Evolutionary conservation across 2,888 invertebrate species (phyloP).

Genomic region (Ichneumoninae sp.): DNA sequence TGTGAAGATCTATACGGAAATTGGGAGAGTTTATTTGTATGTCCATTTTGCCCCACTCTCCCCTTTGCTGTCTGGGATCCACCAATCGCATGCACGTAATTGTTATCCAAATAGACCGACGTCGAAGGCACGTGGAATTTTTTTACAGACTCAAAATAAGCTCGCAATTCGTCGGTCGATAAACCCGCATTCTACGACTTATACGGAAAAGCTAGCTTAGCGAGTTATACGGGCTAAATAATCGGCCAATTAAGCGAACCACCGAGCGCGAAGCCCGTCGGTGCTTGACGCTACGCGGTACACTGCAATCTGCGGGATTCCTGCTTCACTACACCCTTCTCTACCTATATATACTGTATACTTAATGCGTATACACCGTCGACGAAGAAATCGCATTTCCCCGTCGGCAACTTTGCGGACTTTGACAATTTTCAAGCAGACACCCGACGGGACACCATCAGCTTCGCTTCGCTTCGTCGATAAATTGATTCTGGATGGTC

Average conservation of each 20-base stretch:
- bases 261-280: constrained; percentile 1
- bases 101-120: neutral
- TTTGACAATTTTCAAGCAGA: constrained; percentile 53
- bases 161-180: constrained; percentile 19
- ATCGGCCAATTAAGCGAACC: constrained; percentile 44
- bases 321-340: neutral
- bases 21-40: neutral
- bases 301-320: constrained; percentile 29
- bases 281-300: constrained; percentile 13
- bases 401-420: constrained; percentile 35
- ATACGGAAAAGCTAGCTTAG: constrained; percentile 10
- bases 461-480: constrained; percentile 43
- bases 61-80: neutral
- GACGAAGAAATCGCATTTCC: constrained; percentile 36
- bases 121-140: neutral
- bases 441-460: neutral
- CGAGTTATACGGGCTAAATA: constrained; percentile 23
- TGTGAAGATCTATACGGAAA: neutral
- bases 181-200: neutral
- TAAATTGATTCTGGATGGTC: constrained; percentile 56
- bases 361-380: neutral
- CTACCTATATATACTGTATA: neutral
- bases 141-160: neutral
- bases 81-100: neutral
- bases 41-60: neutral